Evolutionary conservation across 2,888 invertebrate genomes (phyloP).

Genomic region (Drosophila parthenogenetica): DNA sequence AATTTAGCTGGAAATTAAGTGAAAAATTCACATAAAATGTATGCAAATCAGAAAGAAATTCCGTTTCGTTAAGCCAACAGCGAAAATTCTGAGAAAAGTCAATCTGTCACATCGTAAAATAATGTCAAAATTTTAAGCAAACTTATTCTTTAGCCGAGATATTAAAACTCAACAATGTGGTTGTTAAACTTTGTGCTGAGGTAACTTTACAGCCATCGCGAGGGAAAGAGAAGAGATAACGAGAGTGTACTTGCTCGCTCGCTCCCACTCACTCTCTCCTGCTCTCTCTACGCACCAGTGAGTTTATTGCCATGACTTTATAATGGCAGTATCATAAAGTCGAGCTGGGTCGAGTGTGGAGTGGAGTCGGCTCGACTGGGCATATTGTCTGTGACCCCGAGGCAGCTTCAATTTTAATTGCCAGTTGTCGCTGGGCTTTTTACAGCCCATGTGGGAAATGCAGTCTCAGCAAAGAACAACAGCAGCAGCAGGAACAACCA

Average conservation of each 20-base stretch:
- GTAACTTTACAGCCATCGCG: slow-evolving; percentile 30
- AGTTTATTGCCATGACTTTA: slow-evolving; percentile 54
- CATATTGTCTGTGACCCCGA: slow-evolving; percentile 38
- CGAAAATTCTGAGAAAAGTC: not conserved
- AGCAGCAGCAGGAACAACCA: not conserved
- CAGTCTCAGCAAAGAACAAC: slow-evolving; percentile 25
- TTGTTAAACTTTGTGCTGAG: slow-evolving; percentile 17
- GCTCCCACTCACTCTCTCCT: not conserved
- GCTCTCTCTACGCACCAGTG: slow-evolving; percentile 32
- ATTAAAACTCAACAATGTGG: slow-evolving; percentile 21
- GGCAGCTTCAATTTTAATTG: slow-evolving; percentile 64
- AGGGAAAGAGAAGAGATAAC: not conserved
- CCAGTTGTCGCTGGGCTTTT: slow-evolving; percentile 48
- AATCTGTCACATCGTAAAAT: not conserved
- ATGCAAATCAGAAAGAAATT: not conserved
- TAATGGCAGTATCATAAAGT: slow-evolving; percentile 57
- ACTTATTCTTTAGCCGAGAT: slow-evolving; percentile 6
- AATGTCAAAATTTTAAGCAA: slow-evolving; percentile 3
- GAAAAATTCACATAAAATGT: not conserved
- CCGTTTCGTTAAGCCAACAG: not conserved
- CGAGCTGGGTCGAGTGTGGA: slow-evolving; percentile 7
- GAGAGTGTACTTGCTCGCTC: not conserved
- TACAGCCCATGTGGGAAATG: slow-evolving; percentile 69
- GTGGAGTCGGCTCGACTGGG: slow-evolving; percentile 18
- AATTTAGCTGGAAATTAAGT: not conserved